Conservation (phyloP, 2,888 invertebrate genomes). For the Sminthurinus aureus region DNA sequence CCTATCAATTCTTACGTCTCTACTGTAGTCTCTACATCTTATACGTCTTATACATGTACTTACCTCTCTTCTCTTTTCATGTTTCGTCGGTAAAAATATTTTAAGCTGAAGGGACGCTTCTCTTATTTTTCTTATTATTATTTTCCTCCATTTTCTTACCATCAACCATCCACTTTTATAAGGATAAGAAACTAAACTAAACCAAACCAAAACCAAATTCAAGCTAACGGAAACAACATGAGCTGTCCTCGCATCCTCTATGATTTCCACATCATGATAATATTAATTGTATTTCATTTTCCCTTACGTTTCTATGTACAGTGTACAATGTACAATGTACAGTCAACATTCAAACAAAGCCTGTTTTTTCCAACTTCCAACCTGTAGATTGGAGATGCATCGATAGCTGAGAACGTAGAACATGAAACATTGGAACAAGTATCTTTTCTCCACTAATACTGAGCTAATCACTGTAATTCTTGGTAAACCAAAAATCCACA, state of each 20-base stretch:
- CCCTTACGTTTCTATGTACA: background rate
- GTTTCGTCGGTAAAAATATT: conserved; percentile 25
- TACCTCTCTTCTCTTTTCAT: background rate
- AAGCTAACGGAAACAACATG: conserved; percentile 2
- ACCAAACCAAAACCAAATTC: background rate
- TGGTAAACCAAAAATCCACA: too few relatives aligned
- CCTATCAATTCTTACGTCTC: conserved; percentile 3
- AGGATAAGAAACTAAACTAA: too few relatives aligned
- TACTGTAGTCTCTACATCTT: background rate
- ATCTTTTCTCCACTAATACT: too few relatives aligned
- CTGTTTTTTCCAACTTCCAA: background rate
- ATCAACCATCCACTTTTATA: too few relatives aligned
- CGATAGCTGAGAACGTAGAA: too few relatives aligned
- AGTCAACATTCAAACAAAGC: background rate
- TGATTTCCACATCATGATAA: conserved; percentile 8
- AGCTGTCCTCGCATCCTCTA: conserved; percentile 26
- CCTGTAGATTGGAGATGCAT: background rate
- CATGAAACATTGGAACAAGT: too few relatives aligned
- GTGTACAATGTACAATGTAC: too few relatives aligned
- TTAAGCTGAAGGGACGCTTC: conserved; percentile 11
- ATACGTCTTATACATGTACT: background rate
- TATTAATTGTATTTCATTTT: background rate
- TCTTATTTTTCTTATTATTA: background rate
- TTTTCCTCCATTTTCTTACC: background rate
- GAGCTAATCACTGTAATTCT: too few relatives aligned